Conservation (phyloP, 2,888 invertebrate genomes). For the Lepidonotus clava region DNA sequence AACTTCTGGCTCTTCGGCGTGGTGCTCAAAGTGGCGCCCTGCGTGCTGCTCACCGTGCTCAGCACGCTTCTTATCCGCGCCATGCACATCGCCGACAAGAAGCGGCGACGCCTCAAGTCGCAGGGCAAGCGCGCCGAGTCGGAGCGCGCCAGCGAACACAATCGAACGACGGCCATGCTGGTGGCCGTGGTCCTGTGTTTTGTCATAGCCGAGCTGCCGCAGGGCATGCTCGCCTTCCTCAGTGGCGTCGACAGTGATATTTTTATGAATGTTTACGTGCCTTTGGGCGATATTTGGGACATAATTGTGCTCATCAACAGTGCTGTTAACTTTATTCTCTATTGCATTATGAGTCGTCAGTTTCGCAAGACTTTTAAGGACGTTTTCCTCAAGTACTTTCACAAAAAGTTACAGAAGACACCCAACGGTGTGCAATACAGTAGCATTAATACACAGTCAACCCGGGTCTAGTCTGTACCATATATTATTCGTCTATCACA, state of each 20-base stretch:
- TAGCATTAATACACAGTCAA: slow-evolving; percentile 53
- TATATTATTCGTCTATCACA: neutral
- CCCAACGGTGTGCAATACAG: slow-evolving; percentile 55
- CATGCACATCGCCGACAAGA: slow-evolving; percentile 76
- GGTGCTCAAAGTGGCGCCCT: slow-evolving; percentile 94
- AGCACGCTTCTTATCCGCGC: slow-evolving; percentile 79
- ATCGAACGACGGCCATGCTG: slow-evolving; percentile 92
- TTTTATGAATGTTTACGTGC: slow-evolving; percentile 83
- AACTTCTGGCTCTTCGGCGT: slow-evolving; percentile 96
- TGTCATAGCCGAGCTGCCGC: slow-evolving; percentile 93
- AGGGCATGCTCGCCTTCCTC: slow-evolving; percentile 87
- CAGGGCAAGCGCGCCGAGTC: slow-evolving; percentile 74
- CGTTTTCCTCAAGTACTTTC: slow-evolving; percentile 63
- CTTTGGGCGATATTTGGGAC: slow-evolving; percentile 90
- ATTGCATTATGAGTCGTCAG: slow-evolving; percentile 96
- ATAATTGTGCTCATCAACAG: slow-evolving; percentile 94
- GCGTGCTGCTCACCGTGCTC: slow-evolving; percentile 89
- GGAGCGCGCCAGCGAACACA: slow-evolving; percentile 81
- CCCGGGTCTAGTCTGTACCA: slow-evolving; percentile 20
- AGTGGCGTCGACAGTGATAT: slow-evolving; percentile 83
- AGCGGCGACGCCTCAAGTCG: slow-evolving; percentile 74
- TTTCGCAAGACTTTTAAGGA: slow-evolving; percentile 85
- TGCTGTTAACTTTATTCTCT: slow-evolving; percentile 95
- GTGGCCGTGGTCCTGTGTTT: slow-evolving; percentile 92
- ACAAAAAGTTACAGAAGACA: slow-evolving; percentile 42